Base-by-base conservation (phyloP, 2,797 vertebrate species). In the Pipistrellus pygmaeus region DNA sequence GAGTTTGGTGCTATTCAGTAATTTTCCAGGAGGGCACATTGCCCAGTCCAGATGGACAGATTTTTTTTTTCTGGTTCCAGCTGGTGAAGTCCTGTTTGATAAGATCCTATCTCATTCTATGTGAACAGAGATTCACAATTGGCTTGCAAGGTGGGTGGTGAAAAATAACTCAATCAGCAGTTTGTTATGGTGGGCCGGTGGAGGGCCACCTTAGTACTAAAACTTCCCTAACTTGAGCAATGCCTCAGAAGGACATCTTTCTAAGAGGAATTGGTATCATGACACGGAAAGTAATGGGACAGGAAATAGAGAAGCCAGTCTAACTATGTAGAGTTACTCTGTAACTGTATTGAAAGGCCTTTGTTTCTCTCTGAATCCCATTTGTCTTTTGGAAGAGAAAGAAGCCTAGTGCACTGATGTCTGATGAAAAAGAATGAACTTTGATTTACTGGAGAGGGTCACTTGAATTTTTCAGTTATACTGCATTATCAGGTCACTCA, bases 1-100 rank as follows among this genome's bases (percentile, higher is more conserved):
- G 88, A 95, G 60, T 95, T 97, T 95, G 96, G 90, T 35, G 8
- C 94, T 94, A 82, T 91, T 95, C 91, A 94, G 97, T 96, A 94
- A 97, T 96, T 96, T 97, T 96, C 96, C 97, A 97, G 85, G 91
- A 97, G 93, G 95, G 97, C 96, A 96, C 82, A 38, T 94, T 97
- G 96, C 96, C 97, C 95, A 96, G 96, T 91, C 96, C 96, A 97
- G 96, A 97, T 97, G 96, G 96, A 85, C 96, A 96, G 80, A 88
- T 93, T 86, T 95, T 95, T 92, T 92, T 95, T 94, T 93, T 85
- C 95, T 96, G 48, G 87, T 96, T 95, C 95, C 95, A 97, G 94
- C 91, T 97, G 85, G 95, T 95, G n/a, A 95, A 96, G 95, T 94
- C 93, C 93, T 95, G 64, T 96, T 83, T 96, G 93, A 96, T 95